Conservation (phyloP, 2,888 invertebrate genomes). For the Coronaproctus castanopsis region DNA sequence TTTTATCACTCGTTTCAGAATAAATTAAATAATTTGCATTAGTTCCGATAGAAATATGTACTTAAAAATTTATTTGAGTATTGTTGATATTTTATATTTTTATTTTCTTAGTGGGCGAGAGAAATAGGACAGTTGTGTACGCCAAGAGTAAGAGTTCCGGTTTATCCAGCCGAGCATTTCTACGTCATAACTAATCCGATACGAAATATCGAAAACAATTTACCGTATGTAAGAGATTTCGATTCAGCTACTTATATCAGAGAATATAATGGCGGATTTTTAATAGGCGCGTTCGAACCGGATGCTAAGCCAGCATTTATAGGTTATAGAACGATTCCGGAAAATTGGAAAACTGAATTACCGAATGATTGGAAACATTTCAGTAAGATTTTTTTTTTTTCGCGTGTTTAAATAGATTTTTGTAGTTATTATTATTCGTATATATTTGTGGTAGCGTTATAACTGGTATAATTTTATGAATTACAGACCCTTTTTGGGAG, state of each 20-base stretch:
- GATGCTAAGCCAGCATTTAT: slow-evolving; percentile 42
- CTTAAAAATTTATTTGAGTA: too few relatives aligned
- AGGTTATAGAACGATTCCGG: slow-evolving; percentile 29
- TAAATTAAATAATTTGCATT: too few relatives aligned
- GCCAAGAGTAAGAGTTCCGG: slow-evolving; percentile 41
- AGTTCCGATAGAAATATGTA: too few relatives aligned
- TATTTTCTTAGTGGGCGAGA: slow-evolving; percentile 35
- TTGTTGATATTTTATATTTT: too few relatives aligned
- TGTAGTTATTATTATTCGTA: too few relatives aligned
- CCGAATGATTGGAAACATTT: slow-evolving; percentile 37
- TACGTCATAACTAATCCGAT: slow-evolving; percentile 37
- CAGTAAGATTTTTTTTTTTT: slow-evolving; percentile 28
- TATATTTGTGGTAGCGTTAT: too few relatives aligned
- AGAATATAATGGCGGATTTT: slow-evolving; percentile 36
- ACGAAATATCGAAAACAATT: slow-evolving; percentile 21
- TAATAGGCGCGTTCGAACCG: slow-evolving; percentile 45
- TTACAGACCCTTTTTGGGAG: slow-evolving; percentile 33
- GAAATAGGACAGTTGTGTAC: slow-evolving; percentile 36
- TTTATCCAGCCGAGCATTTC: slow-evolving; percentile 47
- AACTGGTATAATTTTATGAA: too few relatives aligned
- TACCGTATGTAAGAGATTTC: slow-evolving; percentile 41
- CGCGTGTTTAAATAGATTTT: neutral
- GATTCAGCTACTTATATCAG: slow-evolving; percentile 41
- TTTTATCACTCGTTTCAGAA: too few relatives aligned
- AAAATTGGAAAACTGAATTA: slow-evolving; percentile 27